Base-by-base conservation (phyloP, 2,113 vertebrate genomes). In the Trichechus manatus region DNA sequence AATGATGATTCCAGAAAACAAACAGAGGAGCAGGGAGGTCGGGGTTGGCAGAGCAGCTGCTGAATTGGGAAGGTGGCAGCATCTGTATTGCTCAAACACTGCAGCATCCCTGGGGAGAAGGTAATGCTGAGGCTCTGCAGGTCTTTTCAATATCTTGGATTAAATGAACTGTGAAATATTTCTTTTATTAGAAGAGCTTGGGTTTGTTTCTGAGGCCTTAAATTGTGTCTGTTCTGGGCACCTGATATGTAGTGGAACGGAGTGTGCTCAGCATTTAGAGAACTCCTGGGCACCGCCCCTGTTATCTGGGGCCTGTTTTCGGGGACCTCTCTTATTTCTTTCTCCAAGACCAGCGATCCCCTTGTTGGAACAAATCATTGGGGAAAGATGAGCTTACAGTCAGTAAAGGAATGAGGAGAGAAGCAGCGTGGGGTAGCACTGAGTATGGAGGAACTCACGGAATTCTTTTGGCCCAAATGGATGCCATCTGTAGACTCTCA, bases 121-220 rank as follows among this genome's bases (percentile, higher is more conserved):
- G 97, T 96, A 98, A 98, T 98, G 97, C 98, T 94, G 97, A 98
- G 98, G 98, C 98, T 98, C 97, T 95, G 96, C 98, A 98, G 98
- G 98, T 98, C 98, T 98, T 98, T 98, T 98, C 98, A 98, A 98
- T 98, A 98, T 98, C 98, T 98, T 98, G 98, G 97, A 98, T 98
- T 97, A 98, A 98, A 98, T 98, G 98, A 99, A 98, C 98, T 98
- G 98, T 98, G 98, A 98, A 98, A 98, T 99, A 98, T 98, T 98
- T 98, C 98, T 98, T 98, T 98, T 99, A 98, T 98, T 98, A 98
- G 98, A 97, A 98, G 95, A 98, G 97, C 97, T 97, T 97, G 97
- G 94, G 97, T 98, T 98, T 97, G 98, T 98, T 97, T 98, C 97
- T 97, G 96, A 98, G 91, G 95, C 98, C 97, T 97, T 98, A 97